Base-by-base conservation (phyloP, 2,797 vertebrate genomes). In the Anas acuta region DNA sequence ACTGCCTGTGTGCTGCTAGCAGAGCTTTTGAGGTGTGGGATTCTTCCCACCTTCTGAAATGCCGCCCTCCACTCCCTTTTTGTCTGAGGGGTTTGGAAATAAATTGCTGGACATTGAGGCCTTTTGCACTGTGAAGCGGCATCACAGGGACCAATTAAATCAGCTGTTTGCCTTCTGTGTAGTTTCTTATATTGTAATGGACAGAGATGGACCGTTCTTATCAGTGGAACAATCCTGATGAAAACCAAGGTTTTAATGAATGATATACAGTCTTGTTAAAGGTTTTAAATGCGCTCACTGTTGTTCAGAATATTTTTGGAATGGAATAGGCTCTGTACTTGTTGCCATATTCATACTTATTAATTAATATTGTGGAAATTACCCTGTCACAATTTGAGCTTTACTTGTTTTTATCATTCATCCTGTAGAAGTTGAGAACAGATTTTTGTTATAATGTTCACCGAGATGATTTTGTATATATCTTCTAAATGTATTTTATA, bases 311-410 rank as follows among this genome's bases (percentile, higher is more conserved):
- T 84, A 28, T 83, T 72, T 89, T 61, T 64, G 77, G 49, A 72
- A 82, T 86, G 78, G 23, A 32, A 45, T 67, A 33, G 22, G 16
- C 60, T 28, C 51, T 93, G 71, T 92, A 91, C 57, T 80, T 86
- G 45, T 49, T 64, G 22, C 23, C 19, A 32, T 17, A 90, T 89
- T 60, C 94, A 89, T 92, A 95, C 92, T 95, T 95, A 43, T 43
- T 89, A 86, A 79, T 89, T 79, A 72, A 51, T 71, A 60, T 53
- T 77, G 35, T 51, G 16, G 17, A 57, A 61, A 35, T 85, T 90
- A 87, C 45, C 45, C 70, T 58, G 6, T 87, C 43, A n/a, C 43
- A 62, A 56, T 74, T 84, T 71, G 45, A 66, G 54, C 41, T 60
- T 32, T 57, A 54, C 70, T 94, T 84, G 66, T n/a, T n/a, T 32